Evolutionary conservation across 2,888 invertebrate genomes (phyloP), one percentile per base, ranked within the genome.

Genomic region (Hyles lineata): DNA sequence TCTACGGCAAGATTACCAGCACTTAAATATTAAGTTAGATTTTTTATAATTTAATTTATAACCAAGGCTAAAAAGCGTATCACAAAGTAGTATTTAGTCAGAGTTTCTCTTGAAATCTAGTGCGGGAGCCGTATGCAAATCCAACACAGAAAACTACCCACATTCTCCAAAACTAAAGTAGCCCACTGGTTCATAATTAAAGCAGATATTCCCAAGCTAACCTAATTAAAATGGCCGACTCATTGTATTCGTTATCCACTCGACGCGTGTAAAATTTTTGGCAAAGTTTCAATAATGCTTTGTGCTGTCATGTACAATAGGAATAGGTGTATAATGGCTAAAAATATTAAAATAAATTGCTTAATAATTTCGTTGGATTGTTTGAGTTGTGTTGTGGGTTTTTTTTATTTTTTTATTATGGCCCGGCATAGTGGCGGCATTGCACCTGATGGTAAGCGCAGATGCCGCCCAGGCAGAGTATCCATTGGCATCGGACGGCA

Each of bases 201-300:
- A 50, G 23, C 67, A 67, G 50, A 72, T 72, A 63, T 72, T 67
- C 35, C 21, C 32, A 25, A n/a, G 43, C 29, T 63, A 72, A 67
- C 17, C 58, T 67, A 70, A 73, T 70, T 70, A 70, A 73, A 73
- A 70, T 62, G 35, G 52, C 35, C 43, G 35, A 61, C 55, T 70
- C 70, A n/a, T 70, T 61, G 61, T 62, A 25, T 70, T 61, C 11
- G 32, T 21, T 70, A 55, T 70, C 25, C 59, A 55, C 55, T 70
- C 60, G 61, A 25, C 43, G 72, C 59, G 25, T 55, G 61, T 73
- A 55, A 70, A 69, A 25, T 62, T 61, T 55, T 70, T 73, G 73
- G 73, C 73, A 67, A 67, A 72, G 63, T 63, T 72, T 67, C 72
- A 72, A 67, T 67, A 67, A 72, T 67, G 43, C 35, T 35, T 72